Evolutionary conservation across 2,113 vertebrate species (phyloP), one percentile per base, ranked within the genome.

Genomic region (Syngnathus floridae): DNA sequence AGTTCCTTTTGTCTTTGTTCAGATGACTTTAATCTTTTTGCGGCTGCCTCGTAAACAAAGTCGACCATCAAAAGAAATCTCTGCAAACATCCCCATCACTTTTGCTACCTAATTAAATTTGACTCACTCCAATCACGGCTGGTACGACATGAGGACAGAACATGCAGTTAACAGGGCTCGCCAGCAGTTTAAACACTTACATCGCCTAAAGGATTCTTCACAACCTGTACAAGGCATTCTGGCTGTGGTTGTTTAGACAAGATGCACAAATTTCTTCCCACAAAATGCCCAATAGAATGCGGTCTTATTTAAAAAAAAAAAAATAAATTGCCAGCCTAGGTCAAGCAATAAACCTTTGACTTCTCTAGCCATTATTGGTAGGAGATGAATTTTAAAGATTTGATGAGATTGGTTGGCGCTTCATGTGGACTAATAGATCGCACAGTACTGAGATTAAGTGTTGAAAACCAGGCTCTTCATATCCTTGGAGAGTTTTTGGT

Each of bases 21-120:
- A 82, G 79, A 76, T 74, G 70, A 56, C 48, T 49, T 57, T 54
- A 68, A 63, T 70, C 16, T 64, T 11, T 62, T 46, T 41, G 62
- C 31, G 65, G 71, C 45, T 64, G 66, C 66, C 62, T 65, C 56
- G 67, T 69, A 80, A 80, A 80, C 65, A 64, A 61, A 68, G 55
- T 62, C 37, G 59, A 66, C 64, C 14, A 37, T 76, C 71, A 14
- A 64, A n/a, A 66, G 6, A 75, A 64, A 80, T 64, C 75, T 65
- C n/a, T 58, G 21, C 71, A 72, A 79, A 74, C 66, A 75, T 58
- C 49, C 52, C 63, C 64, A 63, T 26, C 43, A 62, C 40, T 60
- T 49, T 72, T 52, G 19, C 10, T 40, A 51, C 64, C 48, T n/a
- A 65, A 64, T 70, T 41, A 52, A 36, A 59, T 46, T 69, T 57